Percentiles rank a stretch among this genome's conserved stretches.
These are phyloP conservation scores for Hylomyscus alleni DNA, from an alignment of 2,797 vertebrate genomes.

Conservation along the genomic window DNA sequence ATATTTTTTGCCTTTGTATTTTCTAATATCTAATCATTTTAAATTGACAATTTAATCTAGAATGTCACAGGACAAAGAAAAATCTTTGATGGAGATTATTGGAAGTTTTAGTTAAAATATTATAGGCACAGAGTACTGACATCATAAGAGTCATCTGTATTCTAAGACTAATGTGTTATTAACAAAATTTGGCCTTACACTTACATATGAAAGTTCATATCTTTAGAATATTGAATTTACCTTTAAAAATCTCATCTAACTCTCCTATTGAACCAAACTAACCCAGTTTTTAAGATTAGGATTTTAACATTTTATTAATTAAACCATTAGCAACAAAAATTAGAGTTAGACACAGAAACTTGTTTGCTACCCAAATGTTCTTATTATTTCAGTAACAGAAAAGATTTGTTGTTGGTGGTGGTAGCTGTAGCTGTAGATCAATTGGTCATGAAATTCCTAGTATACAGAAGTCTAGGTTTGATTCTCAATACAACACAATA, in stretches of 20 bases:
- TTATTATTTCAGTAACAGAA: not conserved
- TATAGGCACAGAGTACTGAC: not conserved
- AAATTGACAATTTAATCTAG: conserved; percentile 83
- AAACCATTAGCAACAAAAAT: not conserved
- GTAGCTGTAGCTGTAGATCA: not conserved
- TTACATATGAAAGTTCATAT: not conserved
- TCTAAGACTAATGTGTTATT: conserved; percentile 51
- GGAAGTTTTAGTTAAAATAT: conserved; percentile 70
- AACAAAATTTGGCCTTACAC: conserved; percentile 26
- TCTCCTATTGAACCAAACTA: not conserved
- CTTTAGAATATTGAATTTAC: not conserved
- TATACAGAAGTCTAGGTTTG: not conserved
- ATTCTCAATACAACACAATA: not conserved
- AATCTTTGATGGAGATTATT: conserved; percentile 69
- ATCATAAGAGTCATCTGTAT: conserved; percentile 73
- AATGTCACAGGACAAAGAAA: conserved; percentile 77
- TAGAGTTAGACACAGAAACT: not conserved
- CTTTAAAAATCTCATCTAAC: not conserved
- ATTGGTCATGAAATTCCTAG: not conserved
- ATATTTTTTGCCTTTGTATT: conserved; percentile 76
- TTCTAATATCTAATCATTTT: conserved; percentile 81
- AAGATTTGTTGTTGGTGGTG: not conserved
- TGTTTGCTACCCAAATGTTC: not conserved
- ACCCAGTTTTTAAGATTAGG: not conserved
- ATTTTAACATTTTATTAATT: not conserved